phyloP scores from a whole-genome alignment of 2,888 invertebrate genomes.

The Andrena dorsata region DNA sequence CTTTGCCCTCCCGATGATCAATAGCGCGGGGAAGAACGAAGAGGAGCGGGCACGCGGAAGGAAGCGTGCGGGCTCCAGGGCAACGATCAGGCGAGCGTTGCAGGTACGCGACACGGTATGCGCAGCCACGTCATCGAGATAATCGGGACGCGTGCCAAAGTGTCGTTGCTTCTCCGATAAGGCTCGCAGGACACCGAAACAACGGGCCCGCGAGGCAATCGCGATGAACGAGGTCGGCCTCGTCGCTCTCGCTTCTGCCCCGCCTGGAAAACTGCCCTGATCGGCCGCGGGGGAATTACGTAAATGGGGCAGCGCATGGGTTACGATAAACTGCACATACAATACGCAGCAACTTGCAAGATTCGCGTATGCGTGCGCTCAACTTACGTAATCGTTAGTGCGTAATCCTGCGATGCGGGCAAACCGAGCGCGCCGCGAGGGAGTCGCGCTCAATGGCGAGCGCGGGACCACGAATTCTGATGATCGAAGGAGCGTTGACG shows the following conservation, averaged over 20 bases:
- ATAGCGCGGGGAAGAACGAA: no score
- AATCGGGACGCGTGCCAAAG: constrained; percentile 35
- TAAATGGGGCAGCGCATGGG: constrained; percentile 3
- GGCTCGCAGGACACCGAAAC: constrained; percentile 1
- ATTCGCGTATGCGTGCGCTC: neutral
- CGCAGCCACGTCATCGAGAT: constrained; percentile 15
- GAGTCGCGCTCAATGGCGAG: no score
- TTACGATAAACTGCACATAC: neutral
- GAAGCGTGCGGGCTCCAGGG: neutral
- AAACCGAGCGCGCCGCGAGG: no score
- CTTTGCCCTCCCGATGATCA: no score
- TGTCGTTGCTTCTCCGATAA: neutral
- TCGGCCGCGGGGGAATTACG: constrained; percentile 6
- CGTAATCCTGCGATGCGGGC: no score
- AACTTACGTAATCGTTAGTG: no score
- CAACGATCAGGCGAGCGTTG: neutral
- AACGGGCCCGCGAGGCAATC: neutral
- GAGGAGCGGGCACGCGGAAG: neutral
- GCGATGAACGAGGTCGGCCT: neutral
- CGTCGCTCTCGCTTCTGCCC: neutral
- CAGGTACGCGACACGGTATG: neutral
- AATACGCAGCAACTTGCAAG: neutral
- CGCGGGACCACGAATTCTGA: no score
- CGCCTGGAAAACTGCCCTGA: neutral
- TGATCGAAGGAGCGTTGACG: no score